Percentiles rank a stretch among this genome's conserved stretches.
phyloP scores from a whole-genome alignment of 2,797 vertebrate species.

The Microctenopoma lineatum region DNA sequence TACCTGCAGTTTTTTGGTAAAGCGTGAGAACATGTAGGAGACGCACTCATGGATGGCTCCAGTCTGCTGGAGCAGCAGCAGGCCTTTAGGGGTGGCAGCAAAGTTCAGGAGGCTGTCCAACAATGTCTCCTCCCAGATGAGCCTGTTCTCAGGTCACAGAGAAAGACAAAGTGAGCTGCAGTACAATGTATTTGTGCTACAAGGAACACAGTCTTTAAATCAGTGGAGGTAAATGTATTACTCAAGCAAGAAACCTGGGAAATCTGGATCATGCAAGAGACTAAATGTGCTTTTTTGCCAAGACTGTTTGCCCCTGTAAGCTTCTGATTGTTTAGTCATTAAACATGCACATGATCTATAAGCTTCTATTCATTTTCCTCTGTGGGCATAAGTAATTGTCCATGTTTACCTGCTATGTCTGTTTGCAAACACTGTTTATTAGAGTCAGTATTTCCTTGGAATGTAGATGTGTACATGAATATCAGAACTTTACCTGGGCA shows the following conservation, averaged over 20 bases:
- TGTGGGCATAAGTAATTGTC: no score
- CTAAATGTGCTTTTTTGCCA: no score
- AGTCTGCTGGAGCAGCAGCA: slow-evolving; percentile 91
- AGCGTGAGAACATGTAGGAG: slow-evolving; percentile 91
- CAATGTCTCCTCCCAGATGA: slow-evolving; percentile 92
- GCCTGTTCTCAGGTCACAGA: slow-evolving; percentile 70
- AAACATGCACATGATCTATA: no score
- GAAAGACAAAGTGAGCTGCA: neutral
- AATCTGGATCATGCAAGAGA: neutral
- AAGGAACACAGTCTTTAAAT: neutral
- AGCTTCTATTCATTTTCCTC: no score
- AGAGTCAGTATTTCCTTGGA: neutral
- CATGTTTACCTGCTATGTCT: no score
- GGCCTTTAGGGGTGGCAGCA: slow-evolving; percentile 91
- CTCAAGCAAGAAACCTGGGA: no score
- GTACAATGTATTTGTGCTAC: neutral
- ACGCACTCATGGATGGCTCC: slow-evolving; percentile 90
- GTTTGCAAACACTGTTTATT: no score
- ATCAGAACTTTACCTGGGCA: neutral
- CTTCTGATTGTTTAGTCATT: no score
- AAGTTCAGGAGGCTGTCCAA: slow-evolving; percentile 94
- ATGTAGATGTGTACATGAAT: neutral
- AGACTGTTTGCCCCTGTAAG: no score
- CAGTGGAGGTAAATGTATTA: neutral
- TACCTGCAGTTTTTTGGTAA: slow-evolving; percentile 93